Evolutionary conservation across 2,797 vertebrate species (phyloP).

Genomic region (Salarias fasciatus): DNA sequence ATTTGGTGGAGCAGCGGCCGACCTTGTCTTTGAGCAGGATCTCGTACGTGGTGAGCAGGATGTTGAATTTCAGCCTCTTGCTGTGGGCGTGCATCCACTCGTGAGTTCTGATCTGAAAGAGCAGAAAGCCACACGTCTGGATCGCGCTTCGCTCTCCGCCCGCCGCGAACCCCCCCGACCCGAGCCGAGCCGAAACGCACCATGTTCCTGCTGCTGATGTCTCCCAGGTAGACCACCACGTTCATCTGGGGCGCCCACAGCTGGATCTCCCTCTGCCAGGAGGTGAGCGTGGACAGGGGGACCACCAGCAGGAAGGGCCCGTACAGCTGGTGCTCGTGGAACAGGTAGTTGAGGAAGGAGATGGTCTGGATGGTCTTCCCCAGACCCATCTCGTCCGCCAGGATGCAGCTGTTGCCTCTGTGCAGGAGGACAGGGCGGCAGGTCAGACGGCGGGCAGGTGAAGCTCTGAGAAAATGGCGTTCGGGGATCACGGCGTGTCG

Average conservation of each 20-base stretch:
- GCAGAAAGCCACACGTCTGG: slow-evolving; percentile 3
- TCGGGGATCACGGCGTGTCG: too few species aligned
- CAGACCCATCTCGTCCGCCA: slow-evolving; percentile 98
- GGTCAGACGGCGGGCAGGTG: not conserved
- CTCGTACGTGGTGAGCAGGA: slow-evolving; percentile 96
- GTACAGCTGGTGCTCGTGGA: slow-evolving; percentile 93
- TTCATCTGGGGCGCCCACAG: slow-evolving; percentile 97
- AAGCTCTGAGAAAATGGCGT: too few species aligned
- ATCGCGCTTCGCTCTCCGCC: too few species aligned
- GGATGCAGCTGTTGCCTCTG: slow-evolving; percentile 96
- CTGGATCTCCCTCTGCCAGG: slow-evolving; percentile 96
- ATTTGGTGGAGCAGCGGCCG: slow-evolving; percentile 23
- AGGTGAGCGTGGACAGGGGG: slow-evolving; percentile 94
- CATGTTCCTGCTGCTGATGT: slow-evolving; percentile 97
- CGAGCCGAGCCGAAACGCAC: slow-evolving; percentile 73
- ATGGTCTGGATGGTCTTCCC: slow-evolving; percentile 99
- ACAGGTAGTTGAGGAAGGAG: slow-evolving; percentile 93
- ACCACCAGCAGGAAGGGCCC: slow-evolving; percentile 95
- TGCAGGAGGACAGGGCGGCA: slow-evolving; percentile 18
- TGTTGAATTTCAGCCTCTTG: slow-evolving; percentile 96
- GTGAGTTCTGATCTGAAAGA: slow-evolving; percentile 92
- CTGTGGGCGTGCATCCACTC: slow-evolving; percentile 98
- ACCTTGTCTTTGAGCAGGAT: slow-evolving; percentile 99
- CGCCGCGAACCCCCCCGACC: too few species aligned
- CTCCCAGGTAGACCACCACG: slow-evolving; percentile 95